Evolutionary conservation across 2,888 invertebrate genomes (phyloP).

Genomic region (Elaeidobius kamerunicus): DNA sequence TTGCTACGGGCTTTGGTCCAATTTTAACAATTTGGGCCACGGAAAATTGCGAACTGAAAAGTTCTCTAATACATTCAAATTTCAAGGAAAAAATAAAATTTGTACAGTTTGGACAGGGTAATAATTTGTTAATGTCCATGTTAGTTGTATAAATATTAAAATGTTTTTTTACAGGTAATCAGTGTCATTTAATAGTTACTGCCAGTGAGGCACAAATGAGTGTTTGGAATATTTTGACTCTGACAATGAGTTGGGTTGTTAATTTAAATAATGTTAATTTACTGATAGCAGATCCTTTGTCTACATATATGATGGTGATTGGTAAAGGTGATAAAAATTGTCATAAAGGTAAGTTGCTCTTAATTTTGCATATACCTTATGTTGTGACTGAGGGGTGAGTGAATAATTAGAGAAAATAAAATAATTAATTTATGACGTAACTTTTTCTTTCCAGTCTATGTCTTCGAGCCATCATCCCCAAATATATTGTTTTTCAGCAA

Average conservation of each 20-base stretch:
- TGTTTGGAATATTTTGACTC: conserved; percentile 70
- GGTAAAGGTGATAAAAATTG: conserved; percentile 60
- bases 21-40: conserved; percentile 69
- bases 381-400: too few species aligned
- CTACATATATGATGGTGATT: conserved; percentile 66
- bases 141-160: not conserved
- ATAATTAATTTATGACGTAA: too few species aligned
- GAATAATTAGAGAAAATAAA: too few species aligned
- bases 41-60: conserved; percentile 56
- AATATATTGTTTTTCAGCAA: conserved; percentile 54
- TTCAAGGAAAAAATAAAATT: conserved; percentile 45
- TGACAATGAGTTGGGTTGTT: conserved; percentile 69
- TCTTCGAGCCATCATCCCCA: conserved; percentile 60
- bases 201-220: conserved; percentile 58
- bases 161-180: conserved; percentile 39
- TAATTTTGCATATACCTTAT: too few species aligned
- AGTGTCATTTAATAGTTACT: conserved; percentile 58
- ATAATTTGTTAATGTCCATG: too few species aligned
- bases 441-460: conserved; percentile 56
- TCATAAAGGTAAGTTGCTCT: conserved; percentile 46
- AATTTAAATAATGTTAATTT: conserved; percentile 49
- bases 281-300: conserved; percentile 59
- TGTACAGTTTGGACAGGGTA: conserved; percentile 57
- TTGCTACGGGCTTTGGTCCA: conserved; percentile 66
- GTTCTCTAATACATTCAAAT: conserved; percentile 53